Conservation (phyloP, 2,797 vertebrate species). For the Orientallactaga sibirica region DNA sequence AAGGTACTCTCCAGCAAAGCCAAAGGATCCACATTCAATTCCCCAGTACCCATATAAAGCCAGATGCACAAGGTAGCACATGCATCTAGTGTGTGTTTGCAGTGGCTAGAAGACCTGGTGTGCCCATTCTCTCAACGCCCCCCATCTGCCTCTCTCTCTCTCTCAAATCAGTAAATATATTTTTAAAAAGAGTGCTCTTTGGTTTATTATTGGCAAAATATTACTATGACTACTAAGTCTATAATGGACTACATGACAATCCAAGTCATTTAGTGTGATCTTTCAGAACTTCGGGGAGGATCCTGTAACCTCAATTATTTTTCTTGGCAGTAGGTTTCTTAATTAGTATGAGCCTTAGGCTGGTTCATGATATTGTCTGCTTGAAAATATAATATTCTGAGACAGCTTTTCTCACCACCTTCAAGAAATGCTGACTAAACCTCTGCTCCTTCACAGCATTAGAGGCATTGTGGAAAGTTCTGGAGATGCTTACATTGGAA, state of each 20-base stretch:
- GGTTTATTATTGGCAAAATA: neutral
- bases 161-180: no score
- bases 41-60: no score
- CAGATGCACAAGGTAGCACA: no score
- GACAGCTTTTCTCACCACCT: neutral
- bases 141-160: no score
- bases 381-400: neutral
- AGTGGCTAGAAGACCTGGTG: no score
- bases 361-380: neutral
- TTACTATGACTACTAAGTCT: neutral
- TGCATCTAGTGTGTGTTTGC: no score
- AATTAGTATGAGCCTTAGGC: neutral
- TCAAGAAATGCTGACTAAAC: constrained; percentile 51
- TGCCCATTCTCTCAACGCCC: no score
- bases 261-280: neutral
- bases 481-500: constrained; percentile 11
- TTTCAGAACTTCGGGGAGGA: neutral
- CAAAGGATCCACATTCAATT: no score
- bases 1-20: no score
- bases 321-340: neutral
- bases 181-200: neutral
- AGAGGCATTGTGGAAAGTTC: neutral
- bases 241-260: neutral
- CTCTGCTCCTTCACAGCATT: neutral
- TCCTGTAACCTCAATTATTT: constrained; percentile 22